A percentile compares a stretch with the other conserved stretches of the same genome.
These are phyloP conservation scores for Percopsis transmontana DNA, from an alignment of 2,113 vertebrate species.

Conservation along the genomic window DNA sequence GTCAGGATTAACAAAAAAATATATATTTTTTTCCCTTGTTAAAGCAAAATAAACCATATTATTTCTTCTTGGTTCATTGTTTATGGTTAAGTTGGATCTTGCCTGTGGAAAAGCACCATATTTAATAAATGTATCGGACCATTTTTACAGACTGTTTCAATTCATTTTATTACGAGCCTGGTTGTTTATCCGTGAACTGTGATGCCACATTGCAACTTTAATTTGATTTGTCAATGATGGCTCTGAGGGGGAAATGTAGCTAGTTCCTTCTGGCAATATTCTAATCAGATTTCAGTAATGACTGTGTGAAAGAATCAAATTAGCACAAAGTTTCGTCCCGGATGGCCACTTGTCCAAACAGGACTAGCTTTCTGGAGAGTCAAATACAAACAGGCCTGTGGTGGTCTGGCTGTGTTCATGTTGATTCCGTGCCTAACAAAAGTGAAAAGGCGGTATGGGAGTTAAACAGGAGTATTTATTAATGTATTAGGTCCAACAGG, in stretches of 20 bases:
- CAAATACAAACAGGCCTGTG: no score
- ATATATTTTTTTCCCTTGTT: slow-evolving; percentile 16
- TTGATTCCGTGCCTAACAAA: neutral
- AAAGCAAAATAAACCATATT: neutral
- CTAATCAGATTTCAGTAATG: neutral
- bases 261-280: neutral
- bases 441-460: neutral
- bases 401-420: no score
- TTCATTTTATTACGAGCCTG: neutral
- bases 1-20: slow-evolving; percentile 47
- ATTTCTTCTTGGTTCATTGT: slow-evolving; percentile 20
- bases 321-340: neutral
- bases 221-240: neutral
- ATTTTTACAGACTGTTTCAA: slow-evolving; percentile 30
- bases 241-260: neutral
- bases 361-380: neutral
- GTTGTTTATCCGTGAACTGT: no score
- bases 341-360: neutral
- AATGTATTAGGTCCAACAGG: neutral
- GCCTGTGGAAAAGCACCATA: slow-evolving; percentile 52
- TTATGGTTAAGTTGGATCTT: slow-evolving; percentile 38
- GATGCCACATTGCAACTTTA: neutral
- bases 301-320: neutral
- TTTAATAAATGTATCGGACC: slow-evolving; percentile 62
- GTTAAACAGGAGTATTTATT: no score